These are phyloP conservation scores for Vulpes vulpes DNA, from an alignment of 2,113 vertebrate species.

Conservation along the genomic window DNA sequence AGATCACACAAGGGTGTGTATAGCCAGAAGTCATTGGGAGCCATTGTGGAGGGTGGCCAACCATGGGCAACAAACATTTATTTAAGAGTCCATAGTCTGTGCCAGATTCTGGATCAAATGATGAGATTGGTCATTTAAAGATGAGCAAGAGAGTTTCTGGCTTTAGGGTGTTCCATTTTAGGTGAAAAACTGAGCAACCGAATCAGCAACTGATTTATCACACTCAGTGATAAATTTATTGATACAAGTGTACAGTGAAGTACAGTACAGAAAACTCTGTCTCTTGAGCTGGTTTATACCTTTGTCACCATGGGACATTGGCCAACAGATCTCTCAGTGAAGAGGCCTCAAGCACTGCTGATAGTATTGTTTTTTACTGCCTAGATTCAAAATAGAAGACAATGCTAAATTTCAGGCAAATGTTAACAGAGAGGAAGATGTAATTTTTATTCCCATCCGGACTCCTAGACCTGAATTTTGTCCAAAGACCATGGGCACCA, in stretches of 20 bases:
- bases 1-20: too few relatives aligned
- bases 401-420: background rate
- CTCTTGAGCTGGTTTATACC: background rate
- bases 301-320: rapidly evolving
- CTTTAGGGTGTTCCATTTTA: background rate
- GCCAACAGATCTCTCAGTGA: background rate
- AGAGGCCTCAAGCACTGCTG: background rate
- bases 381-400: background rate
- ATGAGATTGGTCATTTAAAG: background rate
- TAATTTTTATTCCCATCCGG: background rate
- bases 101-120: background rate
- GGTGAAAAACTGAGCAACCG: background rate
- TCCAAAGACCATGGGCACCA: background rate
- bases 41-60: too few relatives aligned
- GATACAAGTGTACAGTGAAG: background rate
- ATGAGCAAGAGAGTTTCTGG: background rate
- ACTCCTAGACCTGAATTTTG: background rate
- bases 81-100: too few relatives aligned
- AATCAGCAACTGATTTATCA: background rate
- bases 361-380: background rate
- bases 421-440: background rate
- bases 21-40: background rate
- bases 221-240: background rate
- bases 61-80: background rate
- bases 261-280: too few relatives aligned